Base-by-base conservation (phyloP, 2,888 invertebrate genomes). In the Clunio marinus region DNA sequence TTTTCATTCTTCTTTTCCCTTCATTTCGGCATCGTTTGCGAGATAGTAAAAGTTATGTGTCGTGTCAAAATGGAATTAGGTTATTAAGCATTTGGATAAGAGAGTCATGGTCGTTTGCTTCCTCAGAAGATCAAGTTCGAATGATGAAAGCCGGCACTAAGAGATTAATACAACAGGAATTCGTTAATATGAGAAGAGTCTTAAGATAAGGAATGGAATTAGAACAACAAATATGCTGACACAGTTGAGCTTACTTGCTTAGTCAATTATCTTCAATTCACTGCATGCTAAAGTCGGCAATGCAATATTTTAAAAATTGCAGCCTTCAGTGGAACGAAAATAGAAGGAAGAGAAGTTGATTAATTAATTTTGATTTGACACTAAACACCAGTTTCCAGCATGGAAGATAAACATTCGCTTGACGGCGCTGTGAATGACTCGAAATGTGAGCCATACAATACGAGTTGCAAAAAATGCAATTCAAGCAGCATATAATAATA, bases 361-460 rank as follows among this genome's bases (percentile, higher is more conserved):
- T 63, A 63, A 63, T 63, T 63, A 63, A 63, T 45, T 63, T 63
- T 46, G 55, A 66, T 66, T 66, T 66, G 66, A 66, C 66, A 66
- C n/a, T 66, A 66, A 66, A 66, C 66, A 66, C 66, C 28, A 51
- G 66, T 66, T 66, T 57, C 57, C 57, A 27, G 2, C n/a, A 15
- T 41, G 41, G 41, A 10, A 51, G 51, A 51, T 51, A 51, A 51
- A 51, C 17, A 22, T 22, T 51, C 51, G 17, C 51, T 51, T n/a
- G n/a, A n/a, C n/a, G n/a, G n/a, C 17, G 51, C 51, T 51, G 51
- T 51, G 51, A n/a, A 51, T 22, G 51, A 17, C 10, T 51, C 51
- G 51, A 41, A 5, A 41, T 15, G 10, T 41, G 41, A 41, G 10
- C 41, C 15, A n/a, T 22, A 22, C 51, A 51, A 51, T 13, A 22